phyloP scores from a whole-genome alignment of 2,888 invertebrate genomes.

The Mechanitis mazaeus region DNA sequence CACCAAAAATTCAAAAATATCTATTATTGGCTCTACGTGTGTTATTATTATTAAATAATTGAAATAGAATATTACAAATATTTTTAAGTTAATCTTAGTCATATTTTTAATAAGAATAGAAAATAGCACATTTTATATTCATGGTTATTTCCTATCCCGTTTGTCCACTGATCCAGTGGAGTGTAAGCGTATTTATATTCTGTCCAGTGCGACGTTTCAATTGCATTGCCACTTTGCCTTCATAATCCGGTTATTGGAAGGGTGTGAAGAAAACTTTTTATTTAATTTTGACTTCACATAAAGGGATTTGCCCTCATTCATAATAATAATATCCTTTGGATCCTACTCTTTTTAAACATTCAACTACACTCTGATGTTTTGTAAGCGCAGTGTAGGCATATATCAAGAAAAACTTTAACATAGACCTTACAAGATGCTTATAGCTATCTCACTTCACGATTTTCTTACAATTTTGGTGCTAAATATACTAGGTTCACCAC shows the following conservation, averaged over 20 bases:
- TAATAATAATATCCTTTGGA: not conserved
- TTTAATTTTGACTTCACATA: constrained; percentile 29
- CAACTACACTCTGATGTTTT: no score
- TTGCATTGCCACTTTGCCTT: constrained; percentile 54
- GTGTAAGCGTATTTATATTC: constrained; percentile 69
- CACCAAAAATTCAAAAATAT: no score
- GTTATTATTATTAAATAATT: no score
- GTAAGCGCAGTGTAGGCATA: no score
- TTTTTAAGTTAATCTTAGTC: no score
- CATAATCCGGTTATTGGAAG: constrained; percentile 66
- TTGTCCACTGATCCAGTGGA: constrained; percentile 46
- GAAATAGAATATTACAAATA: no score
- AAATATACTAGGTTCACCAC: no score
- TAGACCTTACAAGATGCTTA: no score
- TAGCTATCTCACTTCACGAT: no score
- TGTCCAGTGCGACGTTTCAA: constrained; percentile 67
- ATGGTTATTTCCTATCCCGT: constrained; percentile 50
- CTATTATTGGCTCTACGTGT: no score
- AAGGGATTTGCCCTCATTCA: not conserved
- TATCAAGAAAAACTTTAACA: no score
- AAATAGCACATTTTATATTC: constrained; percentile 50
- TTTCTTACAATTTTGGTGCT: no score
- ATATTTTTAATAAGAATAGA: not conserved
- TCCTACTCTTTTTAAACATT: not conserved
- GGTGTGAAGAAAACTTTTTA: constrained; percentile 43